Conservation (phyloP, 2,888 invertebrate species). For the Crioceris asparagi region DNA sequence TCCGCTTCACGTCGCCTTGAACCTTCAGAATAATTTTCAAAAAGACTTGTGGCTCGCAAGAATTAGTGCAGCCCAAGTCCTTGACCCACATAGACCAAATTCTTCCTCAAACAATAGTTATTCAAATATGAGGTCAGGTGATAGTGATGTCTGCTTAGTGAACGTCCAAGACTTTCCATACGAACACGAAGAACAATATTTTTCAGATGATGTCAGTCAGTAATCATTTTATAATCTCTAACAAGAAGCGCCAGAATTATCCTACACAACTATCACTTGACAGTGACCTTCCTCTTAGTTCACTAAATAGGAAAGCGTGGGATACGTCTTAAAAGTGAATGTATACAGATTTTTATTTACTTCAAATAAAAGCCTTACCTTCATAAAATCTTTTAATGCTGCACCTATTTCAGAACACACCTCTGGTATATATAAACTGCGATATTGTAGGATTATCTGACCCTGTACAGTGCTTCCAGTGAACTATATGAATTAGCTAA, state of each 20-base stretch:
- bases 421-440: neutral
- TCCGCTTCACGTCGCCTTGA: neutral
- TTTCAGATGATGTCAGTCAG: neutral
- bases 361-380: neutral
- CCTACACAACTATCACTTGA: too few relatives aligned
- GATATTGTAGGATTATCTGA: conserved; percentile 3
- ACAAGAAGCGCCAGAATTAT: too few relatives aligned
- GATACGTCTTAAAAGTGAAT: neutral
- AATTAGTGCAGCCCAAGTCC: neutral
- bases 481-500: neutral
- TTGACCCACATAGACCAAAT: neutral
- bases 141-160: neutral
- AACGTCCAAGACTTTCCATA: too few relatives aligned
- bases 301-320: neutral
- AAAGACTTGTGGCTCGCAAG: neutral
- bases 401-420: neutral
- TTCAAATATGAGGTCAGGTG: neutral
- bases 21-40: neutral
- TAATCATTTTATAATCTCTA: too few relatives aligned
- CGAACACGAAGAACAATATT: neutral
- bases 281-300: neutral
- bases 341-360: neutral
- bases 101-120: neutral
- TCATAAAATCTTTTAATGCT: conserved; percentile 1
- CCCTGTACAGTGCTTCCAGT: conserved; percentile 1